phyloP scores from a whole-genome alignment of 2,113 vertebrate genomes.

The Chelonoidis abingdonii region DNA sequence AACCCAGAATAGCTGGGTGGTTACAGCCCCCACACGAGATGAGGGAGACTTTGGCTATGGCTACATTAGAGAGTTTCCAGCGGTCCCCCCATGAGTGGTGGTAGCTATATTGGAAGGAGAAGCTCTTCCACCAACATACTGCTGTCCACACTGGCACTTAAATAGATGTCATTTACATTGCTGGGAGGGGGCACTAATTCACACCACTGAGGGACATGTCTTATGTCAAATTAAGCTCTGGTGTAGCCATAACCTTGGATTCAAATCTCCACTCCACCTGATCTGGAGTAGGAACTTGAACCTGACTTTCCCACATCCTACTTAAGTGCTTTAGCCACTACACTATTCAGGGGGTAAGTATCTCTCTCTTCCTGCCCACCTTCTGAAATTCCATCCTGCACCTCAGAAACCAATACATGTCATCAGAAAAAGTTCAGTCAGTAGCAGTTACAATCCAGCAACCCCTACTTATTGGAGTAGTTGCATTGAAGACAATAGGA shows the following conservation, averaged over 20 bases:
- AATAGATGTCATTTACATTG: too few species aligned
- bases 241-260: background rate
- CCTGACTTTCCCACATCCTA: background rate
- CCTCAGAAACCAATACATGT: background rate
- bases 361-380: background rate
- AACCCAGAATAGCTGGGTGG: background rate
- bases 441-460: background rate
- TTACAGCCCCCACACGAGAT: background rate
- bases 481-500: conserved; percentile 26
- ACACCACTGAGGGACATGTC: too few species aligned
- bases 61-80: too few species aligned
- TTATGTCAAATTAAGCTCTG: too few species aligned
- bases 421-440: background rate
- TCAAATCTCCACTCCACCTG: background rate
- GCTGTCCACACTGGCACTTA: too few species aligned
- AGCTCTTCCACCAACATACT: too few species aligned
- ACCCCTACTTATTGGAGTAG: background rate
- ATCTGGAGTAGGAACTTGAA: background rate
- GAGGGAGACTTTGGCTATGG: background rate
- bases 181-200: too few species aligned
- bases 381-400: background rate
- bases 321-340: background rate
- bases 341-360: background rate
- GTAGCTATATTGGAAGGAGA: too few species aligned
- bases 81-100: too few species aligned